Evolutionary conservation across 2,888 invertebrate genomes (phyloP).

Genomic region (Campoplex capitator): DNA sequence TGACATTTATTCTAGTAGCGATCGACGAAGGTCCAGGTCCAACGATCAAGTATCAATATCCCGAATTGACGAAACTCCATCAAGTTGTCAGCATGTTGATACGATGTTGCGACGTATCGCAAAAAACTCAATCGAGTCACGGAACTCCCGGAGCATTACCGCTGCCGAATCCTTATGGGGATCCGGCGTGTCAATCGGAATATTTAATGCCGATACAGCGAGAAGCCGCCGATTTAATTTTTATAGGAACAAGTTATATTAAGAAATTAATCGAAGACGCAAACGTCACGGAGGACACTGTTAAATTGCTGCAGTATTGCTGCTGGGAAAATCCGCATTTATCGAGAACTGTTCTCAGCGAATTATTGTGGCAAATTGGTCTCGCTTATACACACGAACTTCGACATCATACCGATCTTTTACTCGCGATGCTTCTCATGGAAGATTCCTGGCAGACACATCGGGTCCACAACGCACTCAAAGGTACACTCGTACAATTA

Average conservation of each 20-base stretch:
- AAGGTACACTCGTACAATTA: conserved; percentile 86
- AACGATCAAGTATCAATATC: conserved; percentile 97
- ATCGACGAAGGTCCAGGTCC: conserved; percentile 97
- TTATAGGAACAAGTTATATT: conserved; percentile 93
- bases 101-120: conserved; percentile 95
- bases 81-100: conserved; percentile 95
- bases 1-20: conserved; percentile 95
- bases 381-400: conserved; percentile 97
- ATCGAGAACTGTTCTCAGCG: conserved; percentile 94
- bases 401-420: conserved; percentile 95
- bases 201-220: conserved; percentile 90
- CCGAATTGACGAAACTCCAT: conserved; percentile 96
- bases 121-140: conserved; percentile 85
- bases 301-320: conserved; percentile 95
- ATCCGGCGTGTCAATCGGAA: conserved; percentile 86
- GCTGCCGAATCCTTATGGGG: conserved; percentile 91
- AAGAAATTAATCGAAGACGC: conserved; percentile 98
- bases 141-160: conserved; percentile 86
- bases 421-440: conserved; percentile 93
- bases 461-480: conserved; percentile 96
- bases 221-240: conserved; percentile 93
- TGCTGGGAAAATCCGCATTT: conserved; percentile 99
- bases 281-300: conserved; percentile 95
- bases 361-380: conserved; percentile 95
- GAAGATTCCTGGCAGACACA: conserved; percentile 99